Evolutionary conservation across 2,888 invertebrate species (phyloP), one percentile per base, ranked within the genome.

Genomic region (Fissipunctia ypsillon): DNA sequence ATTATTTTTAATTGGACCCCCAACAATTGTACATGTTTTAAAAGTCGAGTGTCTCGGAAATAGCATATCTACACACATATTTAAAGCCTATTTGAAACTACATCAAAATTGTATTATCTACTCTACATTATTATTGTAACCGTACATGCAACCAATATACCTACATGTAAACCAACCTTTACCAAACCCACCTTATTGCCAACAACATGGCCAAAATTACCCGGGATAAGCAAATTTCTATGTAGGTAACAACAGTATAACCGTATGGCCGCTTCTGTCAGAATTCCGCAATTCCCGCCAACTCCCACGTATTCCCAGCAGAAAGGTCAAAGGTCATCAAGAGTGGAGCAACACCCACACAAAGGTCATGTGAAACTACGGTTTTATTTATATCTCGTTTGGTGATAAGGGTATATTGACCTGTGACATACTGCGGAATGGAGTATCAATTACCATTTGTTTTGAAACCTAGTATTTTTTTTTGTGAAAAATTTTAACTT

Each of bases 311-410:
- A 50, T 72, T 52, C 25, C 43, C 25, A 45, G 28, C 52, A 31
- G 54, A 70, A 83, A 84, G 85, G 74, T 86, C 78, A 87, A 78
- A 83, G 87, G 68, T 84, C 75, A 73, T 2, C 45, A 43, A 56
- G 56, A 76, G 66, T 68, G 61, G 74, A 75, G 60, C 59, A 72
- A 73, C 57, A 71, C 84, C 81, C 64, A 80, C 83, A 68, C 61
- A 83, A 84, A 87, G 87, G 87, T 87, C 85, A 83, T 65, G 78
- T 65, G 50, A 73, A 83, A 66, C 73, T 75, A 67, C 64, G 74
- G 63, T 69, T 80, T 78, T 85, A 86, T 85, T 87, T 83, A 84
- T 85, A 78, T 67, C 63, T 61, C 50, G 69, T 69, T 80, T 73
- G 41, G 65, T 82, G 84, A 77, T 86, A 76, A 74, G 59, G 69